Evolutionary conservation across 2,888 invertebrate genomes (phyloP), one percentile per base, ranked within the genome.

Genomic region (Coelinius sp.): DNA sequence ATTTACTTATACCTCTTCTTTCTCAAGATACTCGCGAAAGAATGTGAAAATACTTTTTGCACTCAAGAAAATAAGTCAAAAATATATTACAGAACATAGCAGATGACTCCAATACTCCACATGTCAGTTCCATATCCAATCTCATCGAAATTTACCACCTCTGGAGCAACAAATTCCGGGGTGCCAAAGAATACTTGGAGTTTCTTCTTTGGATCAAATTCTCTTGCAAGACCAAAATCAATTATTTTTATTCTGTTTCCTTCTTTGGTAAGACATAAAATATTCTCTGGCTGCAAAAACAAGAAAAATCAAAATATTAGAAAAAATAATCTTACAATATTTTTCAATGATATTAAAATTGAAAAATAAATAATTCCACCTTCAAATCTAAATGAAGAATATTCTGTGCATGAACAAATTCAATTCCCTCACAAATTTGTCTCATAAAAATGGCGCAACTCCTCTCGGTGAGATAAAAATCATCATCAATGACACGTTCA

Each of bases 221-320:
- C 94, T 81, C 98, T 90, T 2, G 99, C 99, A 77, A 99, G 89
- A 7, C 99, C 99, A 87, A 99, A 99, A 89, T 99, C 99, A 80
- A 99, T 99, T 82, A 99, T 95, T 90, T 99, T 99, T 82, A 99
- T 97, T 79, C 98, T 92, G 89, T 99, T 99, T n/a, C 99, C 98
- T 65, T 96, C 93, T 86, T 95, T 94, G 72, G 98, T 96, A 24
- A 99, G 91, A 84, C 99, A 99, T 65, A 99, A 91, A 81, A 99
- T 98, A 88, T 99, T 99, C 89, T 99, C 99, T 8, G 99, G 99
- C 95, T 97, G 91, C 68, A 64, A 56, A 71, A 70, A 31, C 22
- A 14, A 38, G 22, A 10, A 64, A 46, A 65, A 59, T 59, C 46
- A 20, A 46, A 44, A 38, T 25, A 52, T 56, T 41, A 27, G 14